Percentiles rank a stretch among this genome's conserved stretches.
Evolutionary conservation across 2,113 vertebrate species (phyloP).

Genomic region (Colistium nudipinnis): DNA sequence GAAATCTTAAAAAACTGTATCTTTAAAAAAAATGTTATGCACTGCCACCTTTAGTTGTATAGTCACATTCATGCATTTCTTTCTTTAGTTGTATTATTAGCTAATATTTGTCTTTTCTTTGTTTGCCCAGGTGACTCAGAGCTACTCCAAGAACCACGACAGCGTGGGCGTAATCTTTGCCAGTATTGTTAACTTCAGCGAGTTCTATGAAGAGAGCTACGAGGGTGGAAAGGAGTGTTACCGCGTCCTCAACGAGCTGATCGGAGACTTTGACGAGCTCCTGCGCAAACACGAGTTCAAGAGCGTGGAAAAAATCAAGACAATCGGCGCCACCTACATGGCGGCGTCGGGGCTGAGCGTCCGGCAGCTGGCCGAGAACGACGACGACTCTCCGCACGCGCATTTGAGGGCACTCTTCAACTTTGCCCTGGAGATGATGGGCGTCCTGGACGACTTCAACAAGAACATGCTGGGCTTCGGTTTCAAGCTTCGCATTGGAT

Average conservation of each 20-base stretch:
- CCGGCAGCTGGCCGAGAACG: constrained; percentile 83
- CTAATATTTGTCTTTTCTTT: neutral
- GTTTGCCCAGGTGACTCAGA: constrained; percentile 87
- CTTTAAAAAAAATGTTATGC: neutral
- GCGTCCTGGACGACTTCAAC: constrained; percentile 97
- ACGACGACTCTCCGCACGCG: constrained; percentile 86
- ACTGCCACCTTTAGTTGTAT: too few species aligned
- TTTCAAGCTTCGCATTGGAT: constrained; percentile 96
- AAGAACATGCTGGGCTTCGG: constrained; percentile 99
- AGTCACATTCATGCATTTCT: too few species aligned
- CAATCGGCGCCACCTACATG: constrained; percentile 99
- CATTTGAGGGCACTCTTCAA: constrained; percentile 94
- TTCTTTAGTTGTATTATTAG: neutral
- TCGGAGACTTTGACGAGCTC: constrained; percentile 97
- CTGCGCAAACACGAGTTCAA: constrained; percentile 88
- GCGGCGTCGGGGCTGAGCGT: constrained; percentile 93
- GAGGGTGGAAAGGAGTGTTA: constrained; percentile 99
- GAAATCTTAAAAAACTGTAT: neutral
- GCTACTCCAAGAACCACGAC: constrained; percentile 98
- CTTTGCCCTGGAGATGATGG: constrained; percentile 99
- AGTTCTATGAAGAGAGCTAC: constrained; percentile 99
- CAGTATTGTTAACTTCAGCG: constrained; percentile 98
- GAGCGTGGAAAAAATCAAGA: constrained; percentile 98
- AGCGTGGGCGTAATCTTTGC: constrained; percentile 96
- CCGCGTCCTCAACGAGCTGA: constrained; percentile 95